A percentile compares a stretch with the other conserved stretches of the same genome.
phyloP scores from a whole-genome alignment of 1,140 invertebrate genomes.

The Hormaphis cornu region DNA sequence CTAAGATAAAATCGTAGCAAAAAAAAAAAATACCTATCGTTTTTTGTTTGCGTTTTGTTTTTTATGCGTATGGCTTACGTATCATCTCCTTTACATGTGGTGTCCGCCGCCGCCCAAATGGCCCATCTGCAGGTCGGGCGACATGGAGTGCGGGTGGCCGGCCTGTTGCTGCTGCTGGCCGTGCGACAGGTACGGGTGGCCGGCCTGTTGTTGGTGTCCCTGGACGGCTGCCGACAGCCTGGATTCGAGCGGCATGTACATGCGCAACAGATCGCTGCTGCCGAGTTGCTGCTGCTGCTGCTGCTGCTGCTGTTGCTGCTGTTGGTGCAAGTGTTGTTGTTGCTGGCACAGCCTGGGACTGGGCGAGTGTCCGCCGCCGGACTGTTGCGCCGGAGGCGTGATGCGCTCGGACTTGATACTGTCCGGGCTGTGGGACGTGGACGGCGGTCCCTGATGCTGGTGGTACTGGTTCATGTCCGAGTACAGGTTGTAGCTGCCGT shows the following conservation, averaged over 20 bases:
- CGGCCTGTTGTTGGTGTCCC: conserved; percentile 9
- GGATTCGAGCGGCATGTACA: conserved; percentile 30
- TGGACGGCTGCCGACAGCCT: neutral
- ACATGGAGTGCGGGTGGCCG: conserved; percentile 15
- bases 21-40: no score
- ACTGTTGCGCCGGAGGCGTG: conserved; percentile 50
- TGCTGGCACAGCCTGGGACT: conserved; percentile 39
- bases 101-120: conserved; percentile 22
- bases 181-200: neutral
- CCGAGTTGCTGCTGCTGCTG: conserved; percentile 39
- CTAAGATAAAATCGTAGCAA: no score
- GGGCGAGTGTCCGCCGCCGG: conserved; percentile 48
- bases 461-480: conserved; percentile 47
- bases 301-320: conserved; percentile 2
- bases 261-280: conserved; percentile 13
- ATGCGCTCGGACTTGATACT: conserved; percentile 77
- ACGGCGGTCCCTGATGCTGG: conserved; percentile 46
- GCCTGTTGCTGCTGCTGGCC: conserved; percentile 17
- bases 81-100: neutral
- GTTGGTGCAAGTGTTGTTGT: conserved; percentile 35
- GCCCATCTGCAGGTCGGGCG: conserved; percentile 17
- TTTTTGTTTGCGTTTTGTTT: neutral
- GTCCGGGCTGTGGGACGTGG: conserved; percentile 60
- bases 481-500: conserved; percentile 62
- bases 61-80: conserved; percentile 18